Conservation (phyloP, 2,797 vertebrate species). For the Kryptolebias ocellatus region DNA sequence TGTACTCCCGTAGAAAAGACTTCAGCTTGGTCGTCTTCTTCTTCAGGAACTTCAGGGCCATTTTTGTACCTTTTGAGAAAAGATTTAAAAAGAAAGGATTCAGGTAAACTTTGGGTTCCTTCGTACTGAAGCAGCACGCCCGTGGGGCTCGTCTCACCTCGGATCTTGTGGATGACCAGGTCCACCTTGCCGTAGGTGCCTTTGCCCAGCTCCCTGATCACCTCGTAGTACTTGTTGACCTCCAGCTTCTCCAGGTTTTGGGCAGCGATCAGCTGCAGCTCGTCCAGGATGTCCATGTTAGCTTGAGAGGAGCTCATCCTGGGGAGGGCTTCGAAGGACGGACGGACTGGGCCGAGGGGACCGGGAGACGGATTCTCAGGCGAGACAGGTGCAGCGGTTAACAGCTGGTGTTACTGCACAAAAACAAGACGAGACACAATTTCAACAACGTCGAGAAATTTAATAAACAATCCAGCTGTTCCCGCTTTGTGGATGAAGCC, state of each 20-base stretch:
- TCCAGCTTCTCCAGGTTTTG: slow-evolving; percentile 86
- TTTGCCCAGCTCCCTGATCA: slow-evolving; percentile 86
- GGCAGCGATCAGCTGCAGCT: slow-evolving; percentile 85
- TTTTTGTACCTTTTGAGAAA: slow-evolving; percentile 81
- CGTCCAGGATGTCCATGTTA: slow-evolving; percentile 85
- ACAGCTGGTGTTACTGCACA: slow-evolving; percentile 51
- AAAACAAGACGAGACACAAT: slow-evolving; percentile 2
- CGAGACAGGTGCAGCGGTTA: slow-evolving; percentile 43
- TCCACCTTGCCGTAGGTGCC: slow-evolving; percentile 89
- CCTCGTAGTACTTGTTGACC: slow-evolving; percentile 86
- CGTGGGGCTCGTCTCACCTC: slow-evolving; percentile 72
- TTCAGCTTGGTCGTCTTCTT: slow-evolving; percentile 89
- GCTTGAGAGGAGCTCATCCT: slow-evolving; percentile 82
- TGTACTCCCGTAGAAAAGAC: slow-evolving; percentile 87
- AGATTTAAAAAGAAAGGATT: neutral
- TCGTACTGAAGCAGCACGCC: neutral
- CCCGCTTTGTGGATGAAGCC: too few relatives aligned
- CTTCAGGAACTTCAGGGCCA: slow-evolving; percentile 88
- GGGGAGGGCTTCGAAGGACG: slow-evolving; percentile 24
- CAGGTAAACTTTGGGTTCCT: neutral
- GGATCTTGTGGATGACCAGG: slow-evolving; percentile 86
- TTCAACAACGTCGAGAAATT: neutral
- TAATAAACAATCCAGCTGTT: too few relatives aligned
- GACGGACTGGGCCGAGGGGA: slow-evolving; percentile 7
- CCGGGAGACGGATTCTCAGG: slow-evolving; percentile 14